Base-by-base conservation (phyloP, 2,888 invertebrate species). In the Rhamphomyia laevipes region DNA sequence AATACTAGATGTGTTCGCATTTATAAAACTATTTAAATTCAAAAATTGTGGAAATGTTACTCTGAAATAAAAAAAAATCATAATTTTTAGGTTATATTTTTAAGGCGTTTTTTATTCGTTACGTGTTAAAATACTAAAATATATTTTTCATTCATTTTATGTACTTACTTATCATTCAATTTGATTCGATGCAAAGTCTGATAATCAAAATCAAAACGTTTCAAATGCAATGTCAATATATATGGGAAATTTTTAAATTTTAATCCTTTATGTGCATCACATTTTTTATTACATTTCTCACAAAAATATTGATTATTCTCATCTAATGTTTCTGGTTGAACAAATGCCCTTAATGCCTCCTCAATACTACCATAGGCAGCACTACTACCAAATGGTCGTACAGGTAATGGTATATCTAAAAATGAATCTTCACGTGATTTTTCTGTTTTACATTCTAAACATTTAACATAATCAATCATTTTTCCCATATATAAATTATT, bases 131-230 rank as follows among this genome's bases (percentile, higher is more conserved):
- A n/a, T n/a, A n/a, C n/a, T n/a, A 1, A 41, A 12, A 7, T 18
- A 12, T 11, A 43, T n/a, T 16, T 13, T n/a, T n/a, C n/a, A n/a
- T n/a, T n/a, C n/a, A n/a, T n/a, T n/a, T n/a, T n/a, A n/a, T n/a
- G 10, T 17, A 55, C 77, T 72, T 64, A 85, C 85, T 81, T 84
- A 70, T 91, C 89, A 65, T 90, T 90, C 41, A 92, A 73, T 69
- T 92, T 92, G 55, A 90, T 86, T 55, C 90, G 75, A 63, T 87
- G 84, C 75, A 86, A 80, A 7, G 86, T 86, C 57, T 75, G 78
- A 63, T 87, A 88, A 68, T 92, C 90, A 65, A 90, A 92, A 71
- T 90, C 91, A 65, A 92, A 92, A 52, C 92, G 76, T 65, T 91
- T 92, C 59, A 93, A 73, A 65, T 91, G 91, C 57, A 93, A 72